A percentile compares a stretch with the other conserved stretches of the same genome.
These are phyloP conservation scores for Sabellastarte sp. DNA, from an alignment of 2,888 invertebrate genomes.

Conservation along the genomic window DNA sequence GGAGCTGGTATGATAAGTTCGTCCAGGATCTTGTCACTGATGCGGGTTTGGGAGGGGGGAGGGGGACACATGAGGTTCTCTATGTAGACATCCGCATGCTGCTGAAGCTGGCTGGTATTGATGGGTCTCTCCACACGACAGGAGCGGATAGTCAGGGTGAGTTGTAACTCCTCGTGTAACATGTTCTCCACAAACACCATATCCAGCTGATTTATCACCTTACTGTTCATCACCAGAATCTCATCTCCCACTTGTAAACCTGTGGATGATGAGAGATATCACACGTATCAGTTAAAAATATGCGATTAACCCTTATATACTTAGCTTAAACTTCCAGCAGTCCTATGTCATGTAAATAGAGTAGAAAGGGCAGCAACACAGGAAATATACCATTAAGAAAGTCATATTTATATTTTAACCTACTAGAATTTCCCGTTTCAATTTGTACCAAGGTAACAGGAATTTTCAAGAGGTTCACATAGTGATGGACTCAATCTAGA, in stretches of 20 bases:
- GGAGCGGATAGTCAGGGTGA: constrained; percentile 96
- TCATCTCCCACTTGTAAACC: constrained; percentile 97
- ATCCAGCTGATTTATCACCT: constrained; percentile 95
- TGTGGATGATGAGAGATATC: too few species aligned
- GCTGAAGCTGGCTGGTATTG: constrained; percentile 60
- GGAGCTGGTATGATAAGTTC: constrained; percentile 96
- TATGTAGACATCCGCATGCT: constrained; percentile 92
- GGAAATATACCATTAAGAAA: too few species aligned
- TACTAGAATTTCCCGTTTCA: too few species aligned
- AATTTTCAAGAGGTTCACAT: too few species aligned
- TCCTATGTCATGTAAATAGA: too few species aligned
- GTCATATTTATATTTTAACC: too few species aligned
- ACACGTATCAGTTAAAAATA: too few species aligned
- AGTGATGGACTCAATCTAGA: too few species aligned
- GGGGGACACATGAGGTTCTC: constrained; percentile 94
- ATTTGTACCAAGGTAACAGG: too few species aligned
- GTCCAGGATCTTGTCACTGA: constrained; percentile 82
- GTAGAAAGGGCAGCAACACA: too few species aligned
- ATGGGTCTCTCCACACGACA: constrained; percentile 70
- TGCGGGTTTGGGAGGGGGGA: constrained; percentile 71
- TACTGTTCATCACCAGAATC: constrained; percentile 98
- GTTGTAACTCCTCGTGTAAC: constrained; percentile 86
- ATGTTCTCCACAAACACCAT: constrained; percentile 99
- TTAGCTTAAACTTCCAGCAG: too few species aligned
- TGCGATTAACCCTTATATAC: too few species aligned